Evolutionary conservation across 2,113 vertebrate genomes (phyloP).

Genomic region (Pseudonaja textilis): DNA sequence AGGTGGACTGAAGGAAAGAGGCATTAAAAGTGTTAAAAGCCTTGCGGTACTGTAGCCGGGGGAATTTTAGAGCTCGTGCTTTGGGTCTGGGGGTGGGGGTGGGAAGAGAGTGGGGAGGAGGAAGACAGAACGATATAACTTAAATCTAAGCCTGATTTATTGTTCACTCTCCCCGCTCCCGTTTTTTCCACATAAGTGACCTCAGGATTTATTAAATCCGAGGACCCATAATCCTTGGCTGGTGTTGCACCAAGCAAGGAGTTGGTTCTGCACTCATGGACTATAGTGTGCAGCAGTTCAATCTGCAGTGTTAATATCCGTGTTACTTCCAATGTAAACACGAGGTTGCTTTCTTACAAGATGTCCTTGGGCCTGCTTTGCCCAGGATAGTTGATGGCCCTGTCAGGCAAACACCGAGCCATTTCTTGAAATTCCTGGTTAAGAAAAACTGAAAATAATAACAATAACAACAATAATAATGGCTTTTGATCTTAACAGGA

Average conservation of each 20-base stretch:
- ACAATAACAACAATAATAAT: background rate
- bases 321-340: background rate
- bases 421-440: background rate
- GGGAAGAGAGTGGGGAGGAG: background rate
- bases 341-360: background rate
- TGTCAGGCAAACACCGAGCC: background rate
- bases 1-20: background rate
- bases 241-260: background rate
- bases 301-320: background rate
- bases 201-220: background rate
- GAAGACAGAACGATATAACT: background rate
- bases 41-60: background rate
- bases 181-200: background rate
- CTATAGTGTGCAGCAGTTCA: background rate
- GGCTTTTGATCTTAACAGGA: background rate
- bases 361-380: background rate
- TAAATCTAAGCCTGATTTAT: background rate
- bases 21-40: background rate
- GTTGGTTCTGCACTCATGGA: background rate
- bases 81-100: background rate
- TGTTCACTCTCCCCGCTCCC: background rate
- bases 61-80: background rate
- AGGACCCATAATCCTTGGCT: background rate
- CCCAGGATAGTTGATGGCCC: background rate
- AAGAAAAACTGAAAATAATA: background rate